These are phyloP conservation scores for Gavia stellata DNA, from an alignment of 2,113 vertebrate genomes.

Conservation along the genomic window DNA sequence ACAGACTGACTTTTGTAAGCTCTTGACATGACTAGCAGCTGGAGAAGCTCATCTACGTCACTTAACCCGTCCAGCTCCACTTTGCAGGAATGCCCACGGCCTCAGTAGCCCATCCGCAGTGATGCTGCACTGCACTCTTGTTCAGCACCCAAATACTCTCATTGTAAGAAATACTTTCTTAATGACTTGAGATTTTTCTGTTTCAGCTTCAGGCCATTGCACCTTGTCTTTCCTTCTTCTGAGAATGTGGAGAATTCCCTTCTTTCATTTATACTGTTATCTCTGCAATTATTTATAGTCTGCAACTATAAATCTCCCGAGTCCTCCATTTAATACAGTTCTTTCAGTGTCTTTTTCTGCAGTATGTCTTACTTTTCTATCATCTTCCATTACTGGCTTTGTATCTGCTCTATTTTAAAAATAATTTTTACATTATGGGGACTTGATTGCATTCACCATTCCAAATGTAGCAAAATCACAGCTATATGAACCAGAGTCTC, in stretches of 20 bases:
- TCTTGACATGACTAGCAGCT: background rate
- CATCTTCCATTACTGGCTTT: background rate
- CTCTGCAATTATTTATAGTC: constrained; percentile 48
- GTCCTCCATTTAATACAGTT: background rate
- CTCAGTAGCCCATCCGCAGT: background rate
- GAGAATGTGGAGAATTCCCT: constrained; percentile 41
- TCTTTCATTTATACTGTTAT: constrained; percentile 41
- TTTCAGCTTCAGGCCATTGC: constrained; percentile 37
- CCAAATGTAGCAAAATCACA: background rate
- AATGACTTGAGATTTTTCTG: background rate
- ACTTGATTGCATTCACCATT: background rate
- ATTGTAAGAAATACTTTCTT: background rate
- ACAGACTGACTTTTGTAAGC: background rate
- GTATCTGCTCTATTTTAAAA: background rate
- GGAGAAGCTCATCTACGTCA: background rate
- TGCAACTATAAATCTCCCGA: background rate
- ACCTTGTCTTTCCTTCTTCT: constrained; percentile 21
- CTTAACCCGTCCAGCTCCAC: background rate
- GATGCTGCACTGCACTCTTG: background rate
- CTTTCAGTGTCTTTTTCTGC: background rate
- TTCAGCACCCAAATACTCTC: background rate
- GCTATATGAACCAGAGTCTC: background rate
- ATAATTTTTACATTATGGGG: background rate
- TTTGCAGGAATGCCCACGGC: background rate
- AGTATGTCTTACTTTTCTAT: background rate